These are phyloP conservation scores for Thomomys bottae DNA, from an alignment of 2,113 vertebrate genomes.

Conservation along the genomic window DNA sequence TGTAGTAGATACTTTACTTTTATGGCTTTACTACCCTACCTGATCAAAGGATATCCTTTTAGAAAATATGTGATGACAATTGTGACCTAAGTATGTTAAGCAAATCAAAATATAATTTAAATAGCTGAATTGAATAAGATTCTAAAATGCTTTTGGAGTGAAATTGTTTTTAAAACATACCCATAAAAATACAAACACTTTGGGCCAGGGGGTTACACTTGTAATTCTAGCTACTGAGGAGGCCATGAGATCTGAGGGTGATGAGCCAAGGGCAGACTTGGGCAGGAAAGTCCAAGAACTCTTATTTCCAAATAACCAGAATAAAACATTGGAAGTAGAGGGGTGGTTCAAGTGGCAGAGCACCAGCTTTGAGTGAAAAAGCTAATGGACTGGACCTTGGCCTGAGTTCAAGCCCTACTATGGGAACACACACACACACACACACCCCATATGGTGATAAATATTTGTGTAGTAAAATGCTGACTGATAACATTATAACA, in stretches of 20 bases:
- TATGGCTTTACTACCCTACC: not conserved
- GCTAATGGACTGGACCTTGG: too few relatives aligned
- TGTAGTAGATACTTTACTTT: not conserved
- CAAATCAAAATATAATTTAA: not conserved
- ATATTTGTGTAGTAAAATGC: not conserved
- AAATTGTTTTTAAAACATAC: conserved; percentile 13
- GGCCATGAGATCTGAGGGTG: too few relatives aligned
- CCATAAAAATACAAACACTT: not conserved
- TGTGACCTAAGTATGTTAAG: conserved; percentile 36
- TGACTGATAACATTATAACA: not conserved
- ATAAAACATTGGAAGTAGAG: too few relatives aligned
- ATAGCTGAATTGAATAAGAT: not conserved
- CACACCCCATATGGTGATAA: not conserved
- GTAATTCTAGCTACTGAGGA: too few relatives aligned
- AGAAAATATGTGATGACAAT: conserved; percentile 24
- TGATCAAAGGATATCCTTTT: not conserved
- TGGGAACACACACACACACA: too few relatives aligned
- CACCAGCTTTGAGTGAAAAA: too few relatives aligned
- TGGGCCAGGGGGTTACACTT: too few relatives aligned
- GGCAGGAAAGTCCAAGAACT: too few relatives aligned
- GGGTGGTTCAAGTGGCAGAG: too few relatives aligned
- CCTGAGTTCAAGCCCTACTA: too few relatives aligned
- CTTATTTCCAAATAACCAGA: too few relatives aligned
- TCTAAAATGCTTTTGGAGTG: conserved; percentile 24
- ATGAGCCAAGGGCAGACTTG: too few relatives aligned